Conservation (phyloP, 1,140 invertebrate species). For the Contarinia nasturtii region DNA sequence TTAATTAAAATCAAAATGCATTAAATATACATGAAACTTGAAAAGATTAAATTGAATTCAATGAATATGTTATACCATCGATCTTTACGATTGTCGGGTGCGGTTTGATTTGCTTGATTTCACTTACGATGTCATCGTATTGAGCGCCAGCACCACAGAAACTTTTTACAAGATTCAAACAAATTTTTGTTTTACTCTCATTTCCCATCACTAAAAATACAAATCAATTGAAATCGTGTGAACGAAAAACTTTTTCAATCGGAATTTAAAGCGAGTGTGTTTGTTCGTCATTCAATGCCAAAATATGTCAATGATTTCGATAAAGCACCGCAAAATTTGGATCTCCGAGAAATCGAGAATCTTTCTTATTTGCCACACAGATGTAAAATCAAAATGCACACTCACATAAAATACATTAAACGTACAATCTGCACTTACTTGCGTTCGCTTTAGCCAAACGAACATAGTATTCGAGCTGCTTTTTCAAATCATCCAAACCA, state of each 20-base stretch:
- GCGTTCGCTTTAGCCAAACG: constrained; percentile 40
- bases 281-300: background rate
- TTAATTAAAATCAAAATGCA: background rate
- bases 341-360: too few species aligned
- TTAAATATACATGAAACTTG: constrained; percentile 1
- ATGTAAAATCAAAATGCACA: too few species aligned
- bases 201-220: constrained; percentile 24
- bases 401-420: too few species aligned
- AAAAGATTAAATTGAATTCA: background rate
- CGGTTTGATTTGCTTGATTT: constrained; percentile 6
- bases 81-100: background rate
- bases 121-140: constrained; percentile 11
- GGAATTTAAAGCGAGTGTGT: background rate
- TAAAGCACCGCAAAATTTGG: background rate
- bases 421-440: constrained; percentile 21
- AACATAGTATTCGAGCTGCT: constrained; percentile 36
- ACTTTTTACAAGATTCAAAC: constrained; percentile 32
- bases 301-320: background rate
- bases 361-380: too few species aligned
- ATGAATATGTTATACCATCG: background rate
- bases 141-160: constrained; percentile 24
- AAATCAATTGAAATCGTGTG: background rate
- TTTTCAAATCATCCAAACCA: constrained; percentile 27
- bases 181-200: constrained; percentile 30
- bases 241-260: background rate